A percentile compares a stretch with the other conserved stretches of the same genome.
These are phyloP conservation scores for Serilophus lunatus DNA, from an alignment of 2,113 vertebrate species.

Conservation along the genomic window DNA sequence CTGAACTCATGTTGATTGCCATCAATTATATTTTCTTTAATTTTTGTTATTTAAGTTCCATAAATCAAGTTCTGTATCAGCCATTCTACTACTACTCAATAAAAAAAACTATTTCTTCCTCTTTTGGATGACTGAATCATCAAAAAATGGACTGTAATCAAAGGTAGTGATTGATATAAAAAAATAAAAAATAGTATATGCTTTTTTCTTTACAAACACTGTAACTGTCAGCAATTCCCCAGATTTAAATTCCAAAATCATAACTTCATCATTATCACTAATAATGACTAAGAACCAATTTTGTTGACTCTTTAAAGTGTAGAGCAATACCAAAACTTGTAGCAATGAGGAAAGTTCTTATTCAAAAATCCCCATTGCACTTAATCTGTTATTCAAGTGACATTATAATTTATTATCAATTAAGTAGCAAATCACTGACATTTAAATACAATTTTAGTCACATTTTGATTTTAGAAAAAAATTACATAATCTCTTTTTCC, in stretches of 20 bases:
- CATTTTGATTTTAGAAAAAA: background rate
- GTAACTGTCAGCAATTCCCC: background rate
- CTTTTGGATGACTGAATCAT: background rate
- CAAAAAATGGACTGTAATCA: background rate
- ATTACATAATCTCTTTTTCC: background rate
- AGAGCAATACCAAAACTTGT: background rate
- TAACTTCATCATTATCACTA: background rate
- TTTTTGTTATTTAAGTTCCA: constrained; percentile 20
- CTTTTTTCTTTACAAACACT: background rate
- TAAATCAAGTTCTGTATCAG: background rate
- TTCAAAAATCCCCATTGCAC: background rate
- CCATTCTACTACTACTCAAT: background rate
- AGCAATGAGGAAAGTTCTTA: background rate
- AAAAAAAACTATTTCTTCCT: background rate
- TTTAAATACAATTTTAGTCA: background rate
- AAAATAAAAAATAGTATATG: background rate
- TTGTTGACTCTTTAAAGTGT: background rate
- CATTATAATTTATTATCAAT: background rate
- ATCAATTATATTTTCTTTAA: constrained; percentile 28
- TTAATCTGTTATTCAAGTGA: background rate
- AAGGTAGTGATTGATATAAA: background rate
- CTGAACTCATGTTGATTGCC: background rate
- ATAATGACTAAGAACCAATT: background rate
- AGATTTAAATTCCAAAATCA: background rate
- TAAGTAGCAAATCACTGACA: background rate